Conservation (phyloP, 2,797 vertebrate genomes). For the Sebastes steindachneri region DNA sequence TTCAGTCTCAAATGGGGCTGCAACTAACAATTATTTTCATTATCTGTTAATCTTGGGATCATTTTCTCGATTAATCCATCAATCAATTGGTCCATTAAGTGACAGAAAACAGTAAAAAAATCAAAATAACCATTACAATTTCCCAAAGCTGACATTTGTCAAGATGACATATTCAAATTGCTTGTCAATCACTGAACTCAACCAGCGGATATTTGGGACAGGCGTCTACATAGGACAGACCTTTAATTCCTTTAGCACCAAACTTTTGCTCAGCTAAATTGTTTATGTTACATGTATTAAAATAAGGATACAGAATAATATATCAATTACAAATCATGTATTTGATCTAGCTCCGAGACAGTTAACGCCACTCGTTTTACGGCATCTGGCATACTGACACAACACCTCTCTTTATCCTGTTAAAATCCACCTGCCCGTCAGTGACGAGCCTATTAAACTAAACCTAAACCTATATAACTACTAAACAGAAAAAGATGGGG, state of each 20-base stretch:
- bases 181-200: neutral
- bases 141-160: neutral
- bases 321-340: neutral
- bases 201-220: neutral
- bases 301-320: neutral
- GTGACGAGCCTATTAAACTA: neutral
- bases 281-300: neutral
- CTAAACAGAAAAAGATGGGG: too few species aligned
- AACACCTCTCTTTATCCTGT: too few species aligned
- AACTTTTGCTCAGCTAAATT: neutral
- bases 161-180: neutral
- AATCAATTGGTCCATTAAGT: neutral
- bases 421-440: neutral
- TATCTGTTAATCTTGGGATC: neutral
- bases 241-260: neutral
- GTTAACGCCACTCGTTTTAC: neutral
- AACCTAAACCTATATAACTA: too few species aligned
- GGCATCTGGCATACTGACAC: neutral
- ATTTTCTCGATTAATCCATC: neutral
- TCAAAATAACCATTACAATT: neutral
- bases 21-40: neutral
- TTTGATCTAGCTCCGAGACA: neutral
- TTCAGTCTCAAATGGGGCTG: neutral
- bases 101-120: neutral
- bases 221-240: neutral